phyloP scores from a whole-genome alignment of 1,140 invertebrate species.

The Danaus melanippus region DNA sequence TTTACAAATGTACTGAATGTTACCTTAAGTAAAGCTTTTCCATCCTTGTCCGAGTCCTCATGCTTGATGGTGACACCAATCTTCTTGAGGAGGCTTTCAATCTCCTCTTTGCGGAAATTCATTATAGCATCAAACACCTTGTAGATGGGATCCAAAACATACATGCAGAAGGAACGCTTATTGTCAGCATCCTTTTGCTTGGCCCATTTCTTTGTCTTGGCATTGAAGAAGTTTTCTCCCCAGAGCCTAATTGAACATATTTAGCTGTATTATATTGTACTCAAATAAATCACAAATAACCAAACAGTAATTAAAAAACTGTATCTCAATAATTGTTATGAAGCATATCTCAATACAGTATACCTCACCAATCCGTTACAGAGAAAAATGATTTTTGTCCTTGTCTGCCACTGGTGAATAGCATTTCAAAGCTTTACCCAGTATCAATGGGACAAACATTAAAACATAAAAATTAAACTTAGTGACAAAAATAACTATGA shows the following conservation, averaged over 20 bases:
- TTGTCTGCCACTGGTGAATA: constrained; percentile 61
- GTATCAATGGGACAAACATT: constrained; percentile 56
- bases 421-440: constrained; percentile 49
- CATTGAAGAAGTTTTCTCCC: constrained; percentile 99
- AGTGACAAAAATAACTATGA: background rate
- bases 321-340: constrained; percentile 44
- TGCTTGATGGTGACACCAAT: constrained; percentile 92
- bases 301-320: constrained; percentile 13
- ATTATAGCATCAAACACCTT: constrained; percentile 98
- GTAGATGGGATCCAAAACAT: constrained; percentile 98
- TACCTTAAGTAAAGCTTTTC: constrained; percentile 90
- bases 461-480: background rate
- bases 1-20: constrained; percentile 1
- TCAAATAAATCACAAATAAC: background rate
- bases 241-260: constrained; percentile 75
- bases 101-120: constrained; percentile 98
- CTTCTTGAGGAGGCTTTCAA: constrained; percentile 87
- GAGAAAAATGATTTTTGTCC: constrained; percentile 49
- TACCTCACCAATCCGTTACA: constrained; percentile 31
- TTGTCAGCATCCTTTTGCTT: constrained; percentile 92
- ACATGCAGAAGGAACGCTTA: constrained; percentile 98
- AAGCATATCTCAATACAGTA: constrained; percentile 30
- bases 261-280: background rate
- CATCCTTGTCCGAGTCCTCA: constrained; percentile 97
- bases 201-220: constrained; percentile 98